Conservation (phyloP, 35 echinoderm and acorn worm genomes). For the Chiridota heheva region DNA sequence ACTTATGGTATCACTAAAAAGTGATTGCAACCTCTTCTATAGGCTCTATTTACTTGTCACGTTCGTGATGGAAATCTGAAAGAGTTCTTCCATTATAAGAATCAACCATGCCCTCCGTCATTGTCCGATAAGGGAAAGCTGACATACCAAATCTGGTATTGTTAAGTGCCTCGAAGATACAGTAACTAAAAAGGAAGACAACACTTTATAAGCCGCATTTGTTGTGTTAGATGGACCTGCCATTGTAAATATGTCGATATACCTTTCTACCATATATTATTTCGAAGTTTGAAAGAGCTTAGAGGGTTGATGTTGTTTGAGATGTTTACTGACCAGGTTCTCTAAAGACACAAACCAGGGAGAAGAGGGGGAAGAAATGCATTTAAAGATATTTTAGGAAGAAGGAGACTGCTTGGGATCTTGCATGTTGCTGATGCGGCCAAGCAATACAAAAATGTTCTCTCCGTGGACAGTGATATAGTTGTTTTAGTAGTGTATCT, state of each 20-base stretch:
- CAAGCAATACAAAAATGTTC: no score
- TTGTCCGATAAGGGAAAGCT: slow-evolving; percentile 10
- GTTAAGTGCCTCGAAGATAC: slow-evolving; percentile 28
- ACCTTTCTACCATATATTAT: slow-evolving; percentile 26
- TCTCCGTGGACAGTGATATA: no score
- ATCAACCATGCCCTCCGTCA: slow-evolving; percentile 22
- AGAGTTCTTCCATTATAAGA: slow-evolving; percentile 32
- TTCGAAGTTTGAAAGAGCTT: slow-evolving; percentile 3
- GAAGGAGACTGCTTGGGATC: no score
- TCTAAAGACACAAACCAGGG: slow-evolving; percentile 12
- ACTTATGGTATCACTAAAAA: slow-evolving; percentile 10
- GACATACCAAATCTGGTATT: slow-evolving; percentile 15
- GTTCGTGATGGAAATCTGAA: slow-evolving; percentile 34
- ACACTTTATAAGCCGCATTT: not conserved
- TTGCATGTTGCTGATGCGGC: no score
- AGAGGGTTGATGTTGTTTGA: slow-evolving; percentile 39
- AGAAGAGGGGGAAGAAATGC: slow-evolving; percentile 18
- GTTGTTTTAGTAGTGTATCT: no score
- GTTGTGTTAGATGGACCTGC: slow-evolving; percentile 34
- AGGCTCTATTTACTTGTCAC: slow-evolving; percentile 44
- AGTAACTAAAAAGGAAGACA: not conserved
- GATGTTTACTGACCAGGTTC: slow-evolving; percentile 13
- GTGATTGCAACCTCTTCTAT: slow-evolving; percentile 25
- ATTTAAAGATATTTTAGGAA: no score
- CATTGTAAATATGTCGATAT: not conserved